Conservation (phyloP, 2,797 vertebrate species). For the Jordanella pulchra region DNA sequence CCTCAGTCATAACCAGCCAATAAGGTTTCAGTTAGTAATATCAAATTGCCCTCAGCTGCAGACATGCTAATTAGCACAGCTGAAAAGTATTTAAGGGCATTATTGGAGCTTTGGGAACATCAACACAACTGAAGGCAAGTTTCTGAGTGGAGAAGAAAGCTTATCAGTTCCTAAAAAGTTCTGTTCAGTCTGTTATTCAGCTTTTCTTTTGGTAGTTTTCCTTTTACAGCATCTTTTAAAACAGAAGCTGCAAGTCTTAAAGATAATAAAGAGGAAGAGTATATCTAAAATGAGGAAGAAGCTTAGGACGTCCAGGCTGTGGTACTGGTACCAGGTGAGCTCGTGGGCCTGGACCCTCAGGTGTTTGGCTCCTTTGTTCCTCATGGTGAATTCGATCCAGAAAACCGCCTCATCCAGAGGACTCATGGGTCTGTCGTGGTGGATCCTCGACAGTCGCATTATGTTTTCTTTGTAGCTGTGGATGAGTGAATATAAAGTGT, state of each 20-base stretch:
- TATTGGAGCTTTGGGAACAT: background rate
- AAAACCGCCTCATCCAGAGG: conserved; percentile 81
- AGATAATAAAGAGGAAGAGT: conserved; percentile 52
- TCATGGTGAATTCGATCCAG: conserved; percentile 87
- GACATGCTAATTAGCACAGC: conserved; percentile 26
- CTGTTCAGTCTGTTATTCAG: conserved; percentile 45
- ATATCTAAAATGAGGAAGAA: conserved; percentile 70
- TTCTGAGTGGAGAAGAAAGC: background rate
- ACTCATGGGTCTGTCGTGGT: conserved; percentile 81
- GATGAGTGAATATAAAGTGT: background rate
- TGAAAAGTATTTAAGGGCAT: conserved; percentile 4
- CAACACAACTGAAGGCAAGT: background rate
- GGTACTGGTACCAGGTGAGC: conserved; percentile 86
- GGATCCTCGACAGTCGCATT: conserved; percentile 78
- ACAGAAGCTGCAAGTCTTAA: conserved; percentile 62
- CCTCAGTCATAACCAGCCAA: conserved; percentile 20
- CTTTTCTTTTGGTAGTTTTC: conserved; percentile 61
- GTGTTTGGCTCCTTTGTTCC: conserved; percentile 83
- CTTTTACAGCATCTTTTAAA: conserved; percentile 51
- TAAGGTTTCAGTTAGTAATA: conserved; percentile 10
- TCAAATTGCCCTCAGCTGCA: conserved; percentile 17
- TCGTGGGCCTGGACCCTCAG: conserved; percentile 80
- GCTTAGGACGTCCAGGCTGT: conserved; percentile 79
- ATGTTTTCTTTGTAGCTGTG: conserved; percentile 82
- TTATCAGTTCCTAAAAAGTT: background rate